Base-by-base conservation (phyloP, 2,113 vertebrate species). In the Dromaius novaehollandiae region DNA sequence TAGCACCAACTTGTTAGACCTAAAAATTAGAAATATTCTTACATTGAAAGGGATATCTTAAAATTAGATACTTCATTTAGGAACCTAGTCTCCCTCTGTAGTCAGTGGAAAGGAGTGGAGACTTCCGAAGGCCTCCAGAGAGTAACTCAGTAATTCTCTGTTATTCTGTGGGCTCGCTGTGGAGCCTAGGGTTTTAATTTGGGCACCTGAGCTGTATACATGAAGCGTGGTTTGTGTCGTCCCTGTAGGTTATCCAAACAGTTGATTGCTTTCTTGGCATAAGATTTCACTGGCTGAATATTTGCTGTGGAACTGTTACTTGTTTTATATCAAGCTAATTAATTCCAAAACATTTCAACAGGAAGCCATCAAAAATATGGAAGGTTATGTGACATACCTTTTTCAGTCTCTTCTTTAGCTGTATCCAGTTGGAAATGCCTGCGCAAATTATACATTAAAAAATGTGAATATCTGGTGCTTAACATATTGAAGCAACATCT, bases 361-460 rank as follows among this genome's bases (percentile, higher is more conserved):
- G 61, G 68, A 34, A 81, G 36, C 13, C 56, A 28, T 83, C 46
- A 61, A 51, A 91, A 40, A 50, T 22, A 83, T 42, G 25, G 36
- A 50, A 28, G 11, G 44, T 65, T 60, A 10, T 60, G 34, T 56
- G 15, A 82, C 96, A 2, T 97, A 97, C 97, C 97, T 97, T 90
- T 95, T 28, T 97, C 91, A 40, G 0, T 0, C 6, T 92, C 88
- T 79, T 6, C 13, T 65, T 2, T 2, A 5, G 28, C 1, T 22
- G 2, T 2, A 2, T 60, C 40, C 50, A 7, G 0, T 60, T 95
- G 14, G 7, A 74, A 4, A 26, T 18, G 0, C 38, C 97, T 97
- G 95, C 93, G 74, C 30, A 94, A 97, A 94, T 63, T 15, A 69
- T 6, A 96, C 90, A 92, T 68, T 20, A 60, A 75, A 53, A 82